Evolutionary conservation across 2,797 vertebrate genomes (phyloP).

Genomic region (Peromyscus melanophrys): DNA sequence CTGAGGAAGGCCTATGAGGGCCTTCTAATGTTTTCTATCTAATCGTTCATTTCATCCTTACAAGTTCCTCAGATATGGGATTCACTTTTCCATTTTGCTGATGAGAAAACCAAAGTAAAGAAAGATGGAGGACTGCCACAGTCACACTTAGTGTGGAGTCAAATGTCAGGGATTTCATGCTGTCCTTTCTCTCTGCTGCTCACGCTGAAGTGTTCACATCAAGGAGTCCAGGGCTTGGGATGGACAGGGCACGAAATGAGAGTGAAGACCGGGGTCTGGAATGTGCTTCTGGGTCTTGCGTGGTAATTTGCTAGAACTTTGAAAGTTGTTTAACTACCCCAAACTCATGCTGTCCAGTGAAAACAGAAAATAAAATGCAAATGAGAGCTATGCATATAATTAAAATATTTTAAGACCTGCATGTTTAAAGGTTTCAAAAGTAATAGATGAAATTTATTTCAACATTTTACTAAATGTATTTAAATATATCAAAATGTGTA

Average conservation of each 20-base stretch:
- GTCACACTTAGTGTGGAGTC: neutral
- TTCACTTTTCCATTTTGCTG: neutral
- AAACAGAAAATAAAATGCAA: neutral
- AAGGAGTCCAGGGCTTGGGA: neutral
- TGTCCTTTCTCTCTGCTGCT: neutral
- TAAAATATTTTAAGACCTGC: neutral
- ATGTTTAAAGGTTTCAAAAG: neutral
- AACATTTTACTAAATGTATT: neutral
- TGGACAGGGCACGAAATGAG: neutral
- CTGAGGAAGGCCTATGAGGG: neutral
- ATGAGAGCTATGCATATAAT: neutral
- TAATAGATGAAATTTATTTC: slow-evolving; percentile 46
- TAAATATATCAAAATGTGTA: neutral
- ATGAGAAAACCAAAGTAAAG: slow-evolving; percentile 32
- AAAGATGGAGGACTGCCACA: neutral
- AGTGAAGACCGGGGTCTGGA: neutral
- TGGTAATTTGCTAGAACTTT: neutral
- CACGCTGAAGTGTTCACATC: too few relatives aligned
- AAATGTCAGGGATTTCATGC: neutral
- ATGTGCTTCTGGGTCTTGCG: neutral
- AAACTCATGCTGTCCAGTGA: neutral
- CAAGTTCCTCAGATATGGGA: neutral
- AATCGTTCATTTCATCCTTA: neutral
- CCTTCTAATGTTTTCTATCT: neutral
- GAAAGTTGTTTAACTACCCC: neutral